Percentiles rank a stretch among this genome's conserved stretches.
Conservation (phyloP, 2,113 vertebrate species). For the Oreochromis tanganicae region DNA sequence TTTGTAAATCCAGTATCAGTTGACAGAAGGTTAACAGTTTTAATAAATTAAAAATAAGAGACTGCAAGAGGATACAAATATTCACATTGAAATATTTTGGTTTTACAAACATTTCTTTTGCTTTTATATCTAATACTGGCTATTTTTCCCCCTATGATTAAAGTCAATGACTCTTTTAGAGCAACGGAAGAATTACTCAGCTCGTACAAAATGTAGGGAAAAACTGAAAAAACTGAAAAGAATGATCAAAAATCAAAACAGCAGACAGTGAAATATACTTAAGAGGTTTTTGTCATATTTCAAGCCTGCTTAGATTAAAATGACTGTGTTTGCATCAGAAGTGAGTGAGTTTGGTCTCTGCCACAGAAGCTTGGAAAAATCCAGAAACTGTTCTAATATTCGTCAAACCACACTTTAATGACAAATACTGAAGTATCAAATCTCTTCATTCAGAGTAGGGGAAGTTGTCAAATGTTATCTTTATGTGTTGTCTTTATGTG, state of each 20-base stretch:
- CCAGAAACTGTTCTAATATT: neutral
- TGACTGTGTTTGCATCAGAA: neutral
- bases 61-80: neutral
- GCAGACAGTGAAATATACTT: neutral
- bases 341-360: neutral
- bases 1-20: neutral
- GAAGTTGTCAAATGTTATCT: neutral
- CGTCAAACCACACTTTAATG: neutral
- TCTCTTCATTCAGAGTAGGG: neutral
- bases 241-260: neutral
- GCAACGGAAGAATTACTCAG: neutral
- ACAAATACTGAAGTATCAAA: neutral
- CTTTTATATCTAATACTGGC: neutral
- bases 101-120: neutral
- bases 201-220: neutral
- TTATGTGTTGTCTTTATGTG: neutral
- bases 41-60: neutral
- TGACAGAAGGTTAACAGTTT: neutral
- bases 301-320: neutral
- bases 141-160: rapidly evolving
- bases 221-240: neutral
- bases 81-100: neutral
- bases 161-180: neutral
- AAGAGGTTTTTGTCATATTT: neutral
- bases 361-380: neutral